Base-by-base conservation (phyloP, 2,888 invertebrate species). In the Hypena proboscidalis region DNA sequence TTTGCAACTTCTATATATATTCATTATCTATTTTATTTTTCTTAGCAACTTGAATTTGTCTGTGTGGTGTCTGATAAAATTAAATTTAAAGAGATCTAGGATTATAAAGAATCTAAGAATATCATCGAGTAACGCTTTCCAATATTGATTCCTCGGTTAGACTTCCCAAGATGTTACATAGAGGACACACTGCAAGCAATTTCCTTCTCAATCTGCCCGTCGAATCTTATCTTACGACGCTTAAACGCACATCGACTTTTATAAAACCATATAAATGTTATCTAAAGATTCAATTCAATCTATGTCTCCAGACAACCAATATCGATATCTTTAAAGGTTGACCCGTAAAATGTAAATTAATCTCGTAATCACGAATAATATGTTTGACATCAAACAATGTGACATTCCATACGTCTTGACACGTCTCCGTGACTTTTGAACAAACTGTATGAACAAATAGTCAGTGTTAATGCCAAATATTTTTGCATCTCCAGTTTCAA, bases 361-460 rank as follows among this genome's bases (percentile, higher is more conserved):
- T 68, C 63, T 56, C 54, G 60, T 60, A 67, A 67, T 59, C 58
- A 59, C 62, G 37, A 62, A 53, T 63, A 45, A 56, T 57, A 51
- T 67, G 54, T 69, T 67, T 62, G 52, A 39, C 57, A 64, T 70
- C 58, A 64, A 62, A 80, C 68, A 79, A 70, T 63, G 58, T 75
- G 50, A 71, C 74, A 82, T 82, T 74, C 77, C 75, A 61, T 59
- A 55, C 71, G 66, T 74, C 73, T 81, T 82, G 77, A 76, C 83
- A 83, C 69, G 66, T 79, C 56, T 69, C 58, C 67, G 83, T 61
- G 71, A 83, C 42, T 72, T 64, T 82, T 75, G 71, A 68, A 77
- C 79, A 80, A 83, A 85, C 80, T 69, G 55, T 67, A 43, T 55
- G 39, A 27, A 75, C 78, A 85, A 85, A 86, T 66, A 83, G 64